A percentile compares a stretch with the other conserved stretches of the same genome.
phyloP scores from a whole-genome alignment of 2,888 invertebrate genomes.

The Tenthredo livida region DNA sequence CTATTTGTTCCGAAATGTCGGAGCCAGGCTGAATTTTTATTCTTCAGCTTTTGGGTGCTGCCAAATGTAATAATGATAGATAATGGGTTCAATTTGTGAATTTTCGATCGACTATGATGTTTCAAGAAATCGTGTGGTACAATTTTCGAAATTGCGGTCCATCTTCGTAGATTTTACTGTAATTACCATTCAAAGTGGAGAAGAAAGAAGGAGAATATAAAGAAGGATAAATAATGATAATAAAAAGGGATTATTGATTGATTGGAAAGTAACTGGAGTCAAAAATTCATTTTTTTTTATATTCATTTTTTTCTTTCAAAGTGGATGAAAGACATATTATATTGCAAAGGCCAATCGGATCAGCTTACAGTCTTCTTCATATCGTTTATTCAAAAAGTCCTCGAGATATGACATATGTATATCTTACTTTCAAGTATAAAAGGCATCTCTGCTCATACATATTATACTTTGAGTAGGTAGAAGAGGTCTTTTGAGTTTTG shows the following conservation, averaged over 20 bases:
- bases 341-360: neutral
- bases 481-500: neutral
- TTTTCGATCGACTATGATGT: neutral
- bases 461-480: neutral
- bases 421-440: neutral
- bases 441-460: neutral
- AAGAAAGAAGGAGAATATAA: neutral
- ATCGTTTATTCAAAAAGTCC: constrained; percentile 2
- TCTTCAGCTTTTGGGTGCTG: too few relatives aligned
- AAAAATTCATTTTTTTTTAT: neutral
- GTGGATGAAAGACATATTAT: neutral
- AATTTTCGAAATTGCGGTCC: neutral
- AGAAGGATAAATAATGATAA: neutral
- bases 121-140: neutral
- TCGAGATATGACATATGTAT: neutral
- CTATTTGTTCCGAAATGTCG: neutral
- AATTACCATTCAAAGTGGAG: neutral
- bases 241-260: neutral
- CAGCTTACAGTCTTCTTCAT: neutral
- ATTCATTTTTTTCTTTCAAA: neutral
- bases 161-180: neutral
- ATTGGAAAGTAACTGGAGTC: neutral
- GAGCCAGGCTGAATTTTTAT: neutral
- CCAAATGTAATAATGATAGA: too few relatives aligned
- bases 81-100: neutral